Conservation (phyloP, 2,888 invertebrate genomes). For the Pristionchus maxplancki region DNA sequence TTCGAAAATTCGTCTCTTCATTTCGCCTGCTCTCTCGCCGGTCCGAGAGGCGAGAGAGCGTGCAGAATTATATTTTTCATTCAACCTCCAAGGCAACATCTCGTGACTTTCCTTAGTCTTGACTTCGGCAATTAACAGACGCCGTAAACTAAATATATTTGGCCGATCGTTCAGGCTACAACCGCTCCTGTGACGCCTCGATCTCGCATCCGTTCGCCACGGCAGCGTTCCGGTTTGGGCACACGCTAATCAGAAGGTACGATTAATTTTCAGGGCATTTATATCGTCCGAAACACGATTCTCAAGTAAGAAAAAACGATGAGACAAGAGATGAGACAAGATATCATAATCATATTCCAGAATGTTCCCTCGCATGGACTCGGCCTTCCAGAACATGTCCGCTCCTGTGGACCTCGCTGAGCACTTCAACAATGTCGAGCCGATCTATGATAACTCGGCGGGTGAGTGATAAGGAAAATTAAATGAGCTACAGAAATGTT, state of each 20-base stretch:
- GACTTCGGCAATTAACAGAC: too few species aligned
- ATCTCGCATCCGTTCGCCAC: conserved; percentile 92
- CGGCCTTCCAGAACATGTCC: conserved; percentile 62
- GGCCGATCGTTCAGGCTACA: conserved; percentile 71
- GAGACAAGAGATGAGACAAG: too few species aligned
- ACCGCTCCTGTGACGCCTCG: conserved; percentile 89
- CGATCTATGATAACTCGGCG: conserved; percentile 81
- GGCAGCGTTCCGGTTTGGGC: conserved; percentile 92
- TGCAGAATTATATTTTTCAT: too few species aligned
- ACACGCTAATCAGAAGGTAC: conserved; percentile 54
- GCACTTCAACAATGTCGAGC: conserved; percentile 93
- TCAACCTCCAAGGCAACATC: too few species aligned
- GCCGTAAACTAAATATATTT: too few species aligned
- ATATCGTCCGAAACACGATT: neutral
- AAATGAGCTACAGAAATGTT: neutral
- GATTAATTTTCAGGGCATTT: neutral
- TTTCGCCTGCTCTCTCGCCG: too few species aligned
- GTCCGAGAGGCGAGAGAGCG: too few species aligned
- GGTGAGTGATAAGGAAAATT: conserved; percentile 16
- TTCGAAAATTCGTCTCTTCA: too few species aligned
- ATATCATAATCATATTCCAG: too few species aligned
- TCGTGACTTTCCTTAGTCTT: too few species aligned
- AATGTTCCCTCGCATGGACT: conserved; percentile 69
- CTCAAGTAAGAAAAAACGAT: too few species aligned
- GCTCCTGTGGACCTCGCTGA: conserved; percentile 83